These are phyloP conservation scores for Timema cristinae DNA, from an alignment of 2,888 invertebrate genomes.

Conservation along the genomic window DNA sequence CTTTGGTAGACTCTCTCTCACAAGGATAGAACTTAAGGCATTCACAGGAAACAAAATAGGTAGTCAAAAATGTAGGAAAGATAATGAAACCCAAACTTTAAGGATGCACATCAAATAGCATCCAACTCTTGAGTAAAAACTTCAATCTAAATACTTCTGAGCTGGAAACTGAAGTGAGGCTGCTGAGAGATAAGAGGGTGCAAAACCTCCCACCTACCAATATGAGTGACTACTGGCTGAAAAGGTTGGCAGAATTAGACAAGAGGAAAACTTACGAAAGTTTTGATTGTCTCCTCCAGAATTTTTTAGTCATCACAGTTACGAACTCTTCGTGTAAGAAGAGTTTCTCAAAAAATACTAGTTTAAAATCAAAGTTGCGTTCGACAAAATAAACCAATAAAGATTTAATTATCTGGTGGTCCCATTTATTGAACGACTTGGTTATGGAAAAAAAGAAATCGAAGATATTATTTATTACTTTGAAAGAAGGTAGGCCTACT, in stretches of 20 bases:
- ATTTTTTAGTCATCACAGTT: neutral
- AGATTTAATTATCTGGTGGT: neutral
- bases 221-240: neutral
- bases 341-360: neutral
- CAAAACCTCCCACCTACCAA: neutral
- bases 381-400: neutral
- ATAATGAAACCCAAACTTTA: neutral
- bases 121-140: neutral
- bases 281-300: neutral
- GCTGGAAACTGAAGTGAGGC: neutral
- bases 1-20: neutral
- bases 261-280: neutral
- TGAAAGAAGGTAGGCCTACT: neutral
- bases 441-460: neutral
- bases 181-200: neutral
- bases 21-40: neutral
- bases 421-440: neutral
- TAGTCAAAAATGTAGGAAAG: neutral
- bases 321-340: neutral
- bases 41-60: conserved; percentile 4
- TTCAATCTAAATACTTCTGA: neutral
- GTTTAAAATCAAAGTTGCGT: neutral
- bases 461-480: neutral
- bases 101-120: neutral
- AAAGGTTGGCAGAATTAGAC: neutral